A percentile compares a stretch with the other conserved stretches of the same genome.
These are phyloP conservation scores for Arizona elegans DNA, from an alignment of 2,113 vertebrate species.

Conservation along the genomic window DNA sequence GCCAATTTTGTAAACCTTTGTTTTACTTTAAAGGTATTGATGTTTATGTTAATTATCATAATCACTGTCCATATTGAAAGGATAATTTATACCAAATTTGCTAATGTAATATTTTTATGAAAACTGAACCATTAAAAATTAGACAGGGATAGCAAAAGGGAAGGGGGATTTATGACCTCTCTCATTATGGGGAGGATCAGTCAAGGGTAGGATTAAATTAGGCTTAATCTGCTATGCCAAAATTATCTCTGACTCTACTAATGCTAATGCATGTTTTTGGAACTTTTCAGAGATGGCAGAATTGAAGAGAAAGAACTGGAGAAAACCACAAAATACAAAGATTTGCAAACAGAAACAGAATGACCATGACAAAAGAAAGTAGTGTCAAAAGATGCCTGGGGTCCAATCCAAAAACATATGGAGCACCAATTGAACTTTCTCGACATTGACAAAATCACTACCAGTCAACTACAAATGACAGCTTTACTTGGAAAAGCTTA, in stretches of 20 bases:
- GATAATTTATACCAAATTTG: neutral
- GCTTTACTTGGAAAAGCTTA: neutral
- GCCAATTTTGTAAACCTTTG: neutral
- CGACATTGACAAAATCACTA: neutral
- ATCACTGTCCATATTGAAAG: neutral
- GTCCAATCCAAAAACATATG: neutral
- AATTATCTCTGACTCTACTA: neutral
- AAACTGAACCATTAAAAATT: neutral
- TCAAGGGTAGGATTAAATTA: neutral
- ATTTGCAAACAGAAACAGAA: neutral
- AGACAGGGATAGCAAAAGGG: neutral
- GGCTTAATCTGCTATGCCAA: neutral
- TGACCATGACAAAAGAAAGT: neutral
- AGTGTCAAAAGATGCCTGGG: neutral
- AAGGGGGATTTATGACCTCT: neutral
- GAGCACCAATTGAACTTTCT: neutral
- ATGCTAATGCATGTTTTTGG: neutral
- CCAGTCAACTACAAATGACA: neutral
- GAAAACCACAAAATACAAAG: neutral
- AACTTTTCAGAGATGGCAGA: neutral
- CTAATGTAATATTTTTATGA: neutral
- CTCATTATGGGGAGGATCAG: neutral
- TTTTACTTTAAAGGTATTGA: neutral
- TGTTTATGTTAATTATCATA: neutral
- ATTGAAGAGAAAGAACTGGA: neutral